Evolutionary conservation across 2,113 vertebrate genomes (phyloP), one percentile per base, ranked within the genome.

Genomic region (Mesocricetus auratus): DNA sequence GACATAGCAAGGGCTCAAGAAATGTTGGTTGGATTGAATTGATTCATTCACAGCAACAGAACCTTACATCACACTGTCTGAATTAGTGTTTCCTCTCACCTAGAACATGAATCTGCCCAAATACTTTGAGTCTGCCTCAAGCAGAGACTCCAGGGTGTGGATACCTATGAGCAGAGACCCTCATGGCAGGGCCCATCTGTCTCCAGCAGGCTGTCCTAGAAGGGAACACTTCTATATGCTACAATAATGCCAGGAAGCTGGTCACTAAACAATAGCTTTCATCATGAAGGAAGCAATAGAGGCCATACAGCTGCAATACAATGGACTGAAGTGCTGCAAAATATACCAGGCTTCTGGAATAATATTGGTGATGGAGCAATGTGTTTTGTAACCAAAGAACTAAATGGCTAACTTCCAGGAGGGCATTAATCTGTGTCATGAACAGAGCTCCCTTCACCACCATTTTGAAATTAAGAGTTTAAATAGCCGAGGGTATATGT

Each of bases 391-490:
- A 94, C 93, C 94, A 85, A 85, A 87, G 50, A 75, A 33, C 82
- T 71, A 56, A 45, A 60, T 33, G 22, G 87, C 24, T 93, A 86
- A 36, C 89, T 79, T 78, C 56, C 47, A 73, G 31, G 16, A 78
- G 53, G 24, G 16, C 45, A 17, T 91, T 94, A 45, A 73, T 78
- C 39, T 62, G 12, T 50, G 60, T 71, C 75, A 31, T 77, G 42
- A 96, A 56, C 47, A 86, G 82, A 81, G 12, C 58, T 93, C 81
- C 86, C 58, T 75, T 21, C 9, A 60, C n/a, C 56, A 39, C 79
- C n/a, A 12, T 95, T 73, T 94, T 94, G 19, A 86, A 96, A 96
- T 90, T 58, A 85, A 90, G 66, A 91, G 39, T 89, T 87, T 77
- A 82, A 60, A 90, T 85, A 94, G 17, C 16, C 31, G 50, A 19